Percentiles rank a stretch among this genome's conserved stretches.
Evolutionary conservation across 1,140 invertebrate genomes (phyloP).

Genomic region (Chionoecetes opilio): DNA sequence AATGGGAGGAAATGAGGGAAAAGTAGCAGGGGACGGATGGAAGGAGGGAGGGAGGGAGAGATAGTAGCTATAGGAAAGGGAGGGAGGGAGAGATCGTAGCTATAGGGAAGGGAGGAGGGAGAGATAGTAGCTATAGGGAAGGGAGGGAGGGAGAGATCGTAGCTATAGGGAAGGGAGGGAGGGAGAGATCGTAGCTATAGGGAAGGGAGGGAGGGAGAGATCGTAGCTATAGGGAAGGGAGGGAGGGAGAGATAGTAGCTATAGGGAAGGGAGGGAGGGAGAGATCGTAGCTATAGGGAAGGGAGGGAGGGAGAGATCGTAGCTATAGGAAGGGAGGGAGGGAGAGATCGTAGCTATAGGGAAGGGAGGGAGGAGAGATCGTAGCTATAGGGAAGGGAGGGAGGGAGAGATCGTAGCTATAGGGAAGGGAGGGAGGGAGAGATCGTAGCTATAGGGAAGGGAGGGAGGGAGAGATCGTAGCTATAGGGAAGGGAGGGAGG

Average conservation of each 20-base stretch:
- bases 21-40: not conserved
- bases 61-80: not conserved
- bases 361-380: too few species aligned
- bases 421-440: not conserved
- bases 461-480: not conserved
- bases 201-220: not conserved
- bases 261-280: not conserved
- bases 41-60: not conserved
- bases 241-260: not conserved
- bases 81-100: not conserved
- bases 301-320: not conserved
- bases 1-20: constrained; percentile 33
- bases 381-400: not conserved
- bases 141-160: not conserved
- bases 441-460: too few species aligned
- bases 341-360: not conserved
- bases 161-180: not conserved
- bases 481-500: not conserved
- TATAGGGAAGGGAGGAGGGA: not conserved
- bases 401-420: constrained; percentile 27
- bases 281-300: too few species aligned
- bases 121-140: too few species aligned
- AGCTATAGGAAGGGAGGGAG: not conserved
- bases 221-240: not conserved
- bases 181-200: too few species aligned